Conservation (phyloP, 2,113 vertebrate genomes). For the Spheniscus mendiculus region DNA sequence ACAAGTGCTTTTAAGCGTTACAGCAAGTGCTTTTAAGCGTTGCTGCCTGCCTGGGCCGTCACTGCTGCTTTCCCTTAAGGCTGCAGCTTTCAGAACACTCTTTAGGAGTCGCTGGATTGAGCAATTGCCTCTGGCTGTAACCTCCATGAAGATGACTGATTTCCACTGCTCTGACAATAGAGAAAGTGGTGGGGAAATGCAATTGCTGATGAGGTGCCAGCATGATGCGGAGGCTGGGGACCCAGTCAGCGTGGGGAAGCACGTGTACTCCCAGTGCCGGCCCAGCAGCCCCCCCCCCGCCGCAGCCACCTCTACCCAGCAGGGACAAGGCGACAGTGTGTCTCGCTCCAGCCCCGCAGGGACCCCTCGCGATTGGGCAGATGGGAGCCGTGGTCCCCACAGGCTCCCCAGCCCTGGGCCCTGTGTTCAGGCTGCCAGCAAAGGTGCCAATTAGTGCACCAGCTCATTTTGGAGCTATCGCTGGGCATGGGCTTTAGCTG, state of each 20-base stretch:
- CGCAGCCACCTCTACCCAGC: background rate
- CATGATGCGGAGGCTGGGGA: background rate
- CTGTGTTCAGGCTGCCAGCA: background rate
- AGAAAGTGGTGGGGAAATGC: background rate
- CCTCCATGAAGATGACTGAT: fast-evolving
- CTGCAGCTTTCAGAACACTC: background rate
- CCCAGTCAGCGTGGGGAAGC: fast-evolving
- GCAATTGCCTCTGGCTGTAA: background rate
- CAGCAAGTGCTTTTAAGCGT: background rate
- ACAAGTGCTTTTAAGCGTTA: background rate
- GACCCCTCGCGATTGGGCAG: background rate
- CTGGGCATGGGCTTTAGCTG: fast-evolving
- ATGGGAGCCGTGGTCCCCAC: background rate
- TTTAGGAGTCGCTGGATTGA: fast-evolving
- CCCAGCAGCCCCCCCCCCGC: background rate
- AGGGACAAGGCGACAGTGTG: background rate
- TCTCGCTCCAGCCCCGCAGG: background rate
- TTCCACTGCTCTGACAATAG: background rate
- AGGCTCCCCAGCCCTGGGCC: background rate
- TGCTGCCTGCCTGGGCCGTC: background rate
- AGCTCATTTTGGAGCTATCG: background rate
- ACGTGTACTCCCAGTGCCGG: background rate
- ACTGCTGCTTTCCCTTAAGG: background rate
- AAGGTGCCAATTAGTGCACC: background rate
- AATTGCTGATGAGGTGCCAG: background rate